A percentile compares a stretch with the other conserved stretches of the same genome.
Conservation (phyloP, 2,888 invertebrate genomes). For the Teleiodes luculella region DNA sequence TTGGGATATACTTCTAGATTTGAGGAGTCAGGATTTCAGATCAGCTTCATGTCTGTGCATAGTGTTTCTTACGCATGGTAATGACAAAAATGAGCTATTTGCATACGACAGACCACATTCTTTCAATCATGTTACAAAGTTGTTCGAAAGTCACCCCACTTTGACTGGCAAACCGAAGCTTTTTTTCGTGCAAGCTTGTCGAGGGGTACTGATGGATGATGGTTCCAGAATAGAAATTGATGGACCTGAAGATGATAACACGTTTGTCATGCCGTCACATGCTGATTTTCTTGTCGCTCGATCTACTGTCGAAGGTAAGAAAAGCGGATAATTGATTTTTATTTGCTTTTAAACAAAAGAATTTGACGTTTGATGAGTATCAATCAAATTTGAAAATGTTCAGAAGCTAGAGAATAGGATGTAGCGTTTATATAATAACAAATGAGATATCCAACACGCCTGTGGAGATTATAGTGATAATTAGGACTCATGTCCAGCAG, state of each 20-base stretch:
- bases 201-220: conserved; percentile 43
- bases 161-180: conserved; percentile 53
- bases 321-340: too few species aligned
- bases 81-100: conserved; percentile 37
- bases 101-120: conserved; percentile 49
- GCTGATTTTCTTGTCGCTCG: conserved; percentile 52
- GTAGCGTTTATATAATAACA: too few species aligned
- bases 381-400: too few species aligned
- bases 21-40: conserved; percentile 35
- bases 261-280: conserved; percentile 44
- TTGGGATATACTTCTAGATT: neutral
- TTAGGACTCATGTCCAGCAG: too few species aligned
- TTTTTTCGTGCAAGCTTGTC: conserved; percentile 58
- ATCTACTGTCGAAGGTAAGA: conserved; percentile 55
- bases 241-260: conserved; percentile 25
- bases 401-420: too few species aligned
- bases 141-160: conserved; percentile 37
- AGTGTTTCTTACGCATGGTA: conserved; percentile 54
- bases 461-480: too few species aligned
- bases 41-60: conserved; percentile 51
- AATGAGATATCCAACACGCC: too few species aligned
- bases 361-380: too few species aligned
- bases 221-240: conserved; percentile 47
- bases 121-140: conserved; percentile 37
- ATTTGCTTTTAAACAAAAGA: too few species aligned